These are phyloP conservation scores for Brachyopa scutellaris DNA, from an alignment of 2,888 invertebrate genomes.

Conservation along the genomic window DNA sequence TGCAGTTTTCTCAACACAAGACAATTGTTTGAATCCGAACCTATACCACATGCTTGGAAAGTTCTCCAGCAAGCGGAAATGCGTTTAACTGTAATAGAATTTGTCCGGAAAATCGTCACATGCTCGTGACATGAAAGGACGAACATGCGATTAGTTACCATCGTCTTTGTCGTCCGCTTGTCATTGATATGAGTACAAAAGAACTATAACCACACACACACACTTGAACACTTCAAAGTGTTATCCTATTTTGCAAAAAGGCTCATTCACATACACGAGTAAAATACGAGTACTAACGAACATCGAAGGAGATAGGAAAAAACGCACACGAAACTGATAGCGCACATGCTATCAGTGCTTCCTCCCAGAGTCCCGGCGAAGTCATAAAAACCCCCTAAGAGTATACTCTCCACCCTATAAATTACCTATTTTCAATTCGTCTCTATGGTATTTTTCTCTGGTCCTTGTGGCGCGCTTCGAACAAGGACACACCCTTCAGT, in stretches of 20 bases:
- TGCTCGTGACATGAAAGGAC: constrained; percentile 62
- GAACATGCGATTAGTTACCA: constrained; percentile 67
- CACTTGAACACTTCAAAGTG: not conserved
- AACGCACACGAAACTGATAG: constrained; percentile 55
- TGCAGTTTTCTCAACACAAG: constrained; percentile 23
- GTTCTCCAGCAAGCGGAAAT: constrained; percentile 30
- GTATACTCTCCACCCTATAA: constrained; percentile 16
- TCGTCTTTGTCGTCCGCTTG: constrained; percentile 26
- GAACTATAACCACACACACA: constrained; percentile 41
- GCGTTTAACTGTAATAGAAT: constrained; percentile 68
- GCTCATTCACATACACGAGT: not conserved
- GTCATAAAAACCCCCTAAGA: constrained; percentile 32
- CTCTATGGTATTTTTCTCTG: constrained; percentile 36
- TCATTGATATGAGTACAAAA: constrained; percentile 50
- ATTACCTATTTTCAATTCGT: constrained; percentile 57
- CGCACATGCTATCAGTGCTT: constrained; percentile 59
- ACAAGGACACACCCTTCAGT: constrained; percentile 40
- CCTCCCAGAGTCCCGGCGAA: constrained; percentile 4
- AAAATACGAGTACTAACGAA: not conserved
- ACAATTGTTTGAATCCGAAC: constrained; percentile 40
- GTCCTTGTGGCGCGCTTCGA: not conserved
- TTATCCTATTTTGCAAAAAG: constrained; percentile 48
- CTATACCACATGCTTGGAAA: constrained; percentile 13
- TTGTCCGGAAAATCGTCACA: constrained; percentile 64
- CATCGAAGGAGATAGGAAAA: constrained; percentile 20